Conservation (phyloP, 2,113 vertebrate species). For the Xiphophorus couchianus region DNA sequence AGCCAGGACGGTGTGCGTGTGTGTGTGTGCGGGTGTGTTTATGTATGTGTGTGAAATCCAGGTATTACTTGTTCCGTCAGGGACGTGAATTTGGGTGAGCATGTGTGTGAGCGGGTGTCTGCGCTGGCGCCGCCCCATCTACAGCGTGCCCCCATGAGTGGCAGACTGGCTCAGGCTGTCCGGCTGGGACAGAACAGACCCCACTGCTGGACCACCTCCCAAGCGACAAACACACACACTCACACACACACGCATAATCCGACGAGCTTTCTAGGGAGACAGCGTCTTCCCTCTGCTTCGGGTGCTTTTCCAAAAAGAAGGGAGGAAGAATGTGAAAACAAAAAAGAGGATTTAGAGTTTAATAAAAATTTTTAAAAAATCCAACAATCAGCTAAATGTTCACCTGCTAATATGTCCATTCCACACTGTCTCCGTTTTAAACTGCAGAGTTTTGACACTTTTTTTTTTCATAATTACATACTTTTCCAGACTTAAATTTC, state of each 20-base stretch:
- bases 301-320: slow-evolving; percentile 28
- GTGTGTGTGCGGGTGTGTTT: slow-evolving; percentile 8
- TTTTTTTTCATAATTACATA: no score
- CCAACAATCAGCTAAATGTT: no score
- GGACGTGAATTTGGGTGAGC: slow-evolving; percentile 1
- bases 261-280: slow-evolving; percentile 37
- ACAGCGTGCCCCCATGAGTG: slow-evolving; percentile 76
- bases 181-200: slow-evolving; percentile 70
- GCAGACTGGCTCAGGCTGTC: slow-evolving; percentile 77
- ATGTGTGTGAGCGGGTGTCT: slow-evolving; percentile 11
- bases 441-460: no score
- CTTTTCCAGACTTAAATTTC: no score
- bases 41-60: slow-evolving; percentile 3
- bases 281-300: slow-evolving; percentile 50
- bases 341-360: not conserved
- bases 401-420: no score
- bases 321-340: not conserved
- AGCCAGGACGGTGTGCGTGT: slow-evolving; percentile 52
- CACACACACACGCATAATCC: slow-evolving; percentile 43
- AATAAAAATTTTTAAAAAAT: no score
- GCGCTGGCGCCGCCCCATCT: slow-evolving; percentile 69
- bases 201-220: slow-evolving; percentile 68
- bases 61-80: not conserved
- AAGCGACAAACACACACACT: slow-evolving; percentile 38
- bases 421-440: no score